Conservation (phyloP, 2,113 vertebrate species). For the Grus americana region DNA sequence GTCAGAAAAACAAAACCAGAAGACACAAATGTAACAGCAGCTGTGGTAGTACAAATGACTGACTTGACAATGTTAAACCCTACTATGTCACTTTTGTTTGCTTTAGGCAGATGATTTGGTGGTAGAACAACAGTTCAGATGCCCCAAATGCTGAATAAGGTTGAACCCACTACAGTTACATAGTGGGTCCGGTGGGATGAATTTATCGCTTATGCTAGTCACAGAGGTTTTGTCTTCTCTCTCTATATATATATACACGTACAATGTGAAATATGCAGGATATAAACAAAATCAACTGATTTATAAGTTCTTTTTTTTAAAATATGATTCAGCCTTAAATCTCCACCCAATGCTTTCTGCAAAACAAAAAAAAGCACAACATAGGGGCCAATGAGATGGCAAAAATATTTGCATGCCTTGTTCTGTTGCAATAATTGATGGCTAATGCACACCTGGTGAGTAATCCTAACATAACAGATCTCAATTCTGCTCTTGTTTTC, state of each 20-base stretch:
- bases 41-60: background rate
- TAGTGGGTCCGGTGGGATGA: background rate
- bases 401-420: background rate
- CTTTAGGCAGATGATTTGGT: background rate
- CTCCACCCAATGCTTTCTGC: background rate
- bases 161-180: background rate
- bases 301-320: background rate
- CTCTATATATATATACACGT: fast-evolving
- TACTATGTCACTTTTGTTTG: background rate
- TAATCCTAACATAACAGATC: background rate
- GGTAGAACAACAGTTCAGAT: background rate
- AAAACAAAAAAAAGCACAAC: background rate
- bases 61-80: background rate
- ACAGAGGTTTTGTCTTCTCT: background rate
- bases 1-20: background rate
- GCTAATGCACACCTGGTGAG: background rate
- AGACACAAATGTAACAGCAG: background rate
- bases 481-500: background rate
- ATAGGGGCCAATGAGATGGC: background rate
- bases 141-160: background rate
- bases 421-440: conserved; percentile 3
- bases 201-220: background rate
- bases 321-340: background rate
- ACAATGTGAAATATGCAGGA: background rate
- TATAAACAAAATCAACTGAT: background rate